Evolutionary conservation across 2,888 invertebrate genomes (phyloP), one percentile per base, ranked within the genome.

Genomic region (Nomada flava): DNA sequence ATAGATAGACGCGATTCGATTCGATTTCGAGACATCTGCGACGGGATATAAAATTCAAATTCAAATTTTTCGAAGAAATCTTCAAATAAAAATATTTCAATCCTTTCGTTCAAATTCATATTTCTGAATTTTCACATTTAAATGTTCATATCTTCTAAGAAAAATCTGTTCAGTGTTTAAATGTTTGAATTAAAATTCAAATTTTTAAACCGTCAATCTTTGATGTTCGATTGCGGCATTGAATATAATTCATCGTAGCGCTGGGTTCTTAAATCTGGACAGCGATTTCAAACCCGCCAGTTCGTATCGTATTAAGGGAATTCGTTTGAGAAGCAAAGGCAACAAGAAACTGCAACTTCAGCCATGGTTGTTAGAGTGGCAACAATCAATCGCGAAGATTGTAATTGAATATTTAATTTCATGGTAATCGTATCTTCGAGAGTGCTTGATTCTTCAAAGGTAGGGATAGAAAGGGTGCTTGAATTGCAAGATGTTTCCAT

Each of bases 321-420:
- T 18, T 23, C 50, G n/a, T 62, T 63, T 13, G 55, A 50, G 42
- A 7, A 7, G 18, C 0, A 7, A 5, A 60, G 64, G 20, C 15
- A 13, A 20, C 44, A 1, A 3, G 44, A 69, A 2, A n/a, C 26
- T n/a, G 9, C 7, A 20, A 15, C 11, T n/a, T 42, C 20, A 42
- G 23, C 23, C 7, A 26, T 55, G 55, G 23, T 55, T 71, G 50
- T 71, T 20, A 60, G 20, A 50, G 57, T 52, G 63, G 47, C 53
- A 57, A 79, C 55, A 29, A 52, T 52, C 59, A 47, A 59, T 65
- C 59, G 69, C 47, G 59, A 62, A 59, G 59, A 70, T 52, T 47
- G 52, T 44, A 59, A 73, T 79, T 67, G 80, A 80, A 80, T 80
- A 80, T 79, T 73, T 79, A 70, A 76, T 77, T 65, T 60, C 52